A percentile compares a stretch with the other conserved stretches of the same genome.
phyloP scores from a whole-genome alignment of 2,113 vertebrate species.

The Paratilapia polleni region DNA sequence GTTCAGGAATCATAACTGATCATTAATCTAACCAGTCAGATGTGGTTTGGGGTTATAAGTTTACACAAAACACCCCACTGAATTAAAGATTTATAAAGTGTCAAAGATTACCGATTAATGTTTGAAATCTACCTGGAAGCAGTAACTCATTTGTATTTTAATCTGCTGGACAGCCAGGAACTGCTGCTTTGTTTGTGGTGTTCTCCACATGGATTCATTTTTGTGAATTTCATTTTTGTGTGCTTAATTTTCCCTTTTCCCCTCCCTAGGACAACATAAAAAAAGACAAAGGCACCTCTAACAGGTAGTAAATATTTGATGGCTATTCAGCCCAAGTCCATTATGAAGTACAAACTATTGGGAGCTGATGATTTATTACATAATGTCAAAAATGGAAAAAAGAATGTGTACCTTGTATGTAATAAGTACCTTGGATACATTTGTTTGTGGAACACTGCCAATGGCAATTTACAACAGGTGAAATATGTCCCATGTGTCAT shows the following conservation, averaged over 20 bases:
- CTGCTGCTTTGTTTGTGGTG: neutral
- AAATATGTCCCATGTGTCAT: too few species aligned
- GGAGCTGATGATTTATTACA: too few species aligned
- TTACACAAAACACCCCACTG: too few species aligned
- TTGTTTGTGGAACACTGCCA: too few species aligned
- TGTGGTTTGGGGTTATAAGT: neutral
- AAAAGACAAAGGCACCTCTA: neutral
- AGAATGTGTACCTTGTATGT: too few species aligned
- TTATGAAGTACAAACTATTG: too few species aligned
- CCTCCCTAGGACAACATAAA: accelerated
- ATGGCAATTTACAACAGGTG: too few species aligned
- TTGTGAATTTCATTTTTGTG: neutral
- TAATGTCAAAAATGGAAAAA: too few species aligned
- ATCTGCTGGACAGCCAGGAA: neutral
- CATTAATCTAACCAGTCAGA: neutral
- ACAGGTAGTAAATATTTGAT: neutral
- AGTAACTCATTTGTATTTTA: neutral
- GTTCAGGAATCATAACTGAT: neutral
- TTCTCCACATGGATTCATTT: neutral
- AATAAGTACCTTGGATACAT: too few species aligned
- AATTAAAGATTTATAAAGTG: too few species aligned
- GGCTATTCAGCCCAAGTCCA: neutral
- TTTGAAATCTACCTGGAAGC: too few species aligned
- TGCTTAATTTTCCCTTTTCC: neutral
- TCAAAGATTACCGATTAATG: too few species aligned